phyloP scores from a whole-genome alignment of 2,113 vertebrate species.

The Boulengeromyrus knoepffleri region DNA sequence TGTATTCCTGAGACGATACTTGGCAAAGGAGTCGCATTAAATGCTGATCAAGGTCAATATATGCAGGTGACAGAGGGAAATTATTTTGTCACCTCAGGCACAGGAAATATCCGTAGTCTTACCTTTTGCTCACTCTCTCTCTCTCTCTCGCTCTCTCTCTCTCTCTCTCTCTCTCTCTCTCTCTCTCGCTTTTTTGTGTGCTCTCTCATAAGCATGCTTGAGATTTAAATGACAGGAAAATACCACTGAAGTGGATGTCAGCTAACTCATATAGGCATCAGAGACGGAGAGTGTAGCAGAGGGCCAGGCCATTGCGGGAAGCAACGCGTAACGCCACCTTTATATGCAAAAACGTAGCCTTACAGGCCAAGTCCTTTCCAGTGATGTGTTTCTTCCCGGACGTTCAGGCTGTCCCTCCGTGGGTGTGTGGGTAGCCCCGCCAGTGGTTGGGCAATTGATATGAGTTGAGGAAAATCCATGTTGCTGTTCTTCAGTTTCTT shows the following conservation, averaged over 20 bases:
- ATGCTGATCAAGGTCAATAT: not conserved
- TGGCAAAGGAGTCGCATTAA: not conserved
- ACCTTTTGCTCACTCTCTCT: not conserved
- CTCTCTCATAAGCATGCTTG: not conserved
- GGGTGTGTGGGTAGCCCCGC: not conserved
- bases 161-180: not conserved
- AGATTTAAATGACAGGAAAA: not conserved
- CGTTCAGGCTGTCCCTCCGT: not conserved
- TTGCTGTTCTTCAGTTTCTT: not conserved
- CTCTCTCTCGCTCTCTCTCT: not conserved
- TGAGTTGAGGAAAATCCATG: not conserved
- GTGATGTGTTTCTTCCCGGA: not conserved
- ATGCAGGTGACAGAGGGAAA: not conserved
- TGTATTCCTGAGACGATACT: not conserved
- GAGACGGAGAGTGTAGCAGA: not conserved
- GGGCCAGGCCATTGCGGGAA: not conserved
- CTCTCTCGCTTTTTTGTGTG: not conserved
- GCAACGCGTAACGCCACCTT: not conserved
- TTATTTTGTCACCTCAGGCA: not conserved
- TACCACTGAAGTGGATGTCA: not conserved
- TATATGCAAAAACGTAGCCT: not conserved
- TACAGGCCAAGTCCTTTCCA: not conserved
- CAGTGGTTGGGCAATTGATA: not conserved
- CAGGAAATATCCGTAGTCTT: not conserved
- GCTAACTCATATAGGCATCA: not conserved